Percentiles rank a stretch among this genome's conserved stretches.
phyloP scores from a whole-genome alignment of 2,888 invertebrate genomes.

The Drosophila parthenogenetica region DNA sequence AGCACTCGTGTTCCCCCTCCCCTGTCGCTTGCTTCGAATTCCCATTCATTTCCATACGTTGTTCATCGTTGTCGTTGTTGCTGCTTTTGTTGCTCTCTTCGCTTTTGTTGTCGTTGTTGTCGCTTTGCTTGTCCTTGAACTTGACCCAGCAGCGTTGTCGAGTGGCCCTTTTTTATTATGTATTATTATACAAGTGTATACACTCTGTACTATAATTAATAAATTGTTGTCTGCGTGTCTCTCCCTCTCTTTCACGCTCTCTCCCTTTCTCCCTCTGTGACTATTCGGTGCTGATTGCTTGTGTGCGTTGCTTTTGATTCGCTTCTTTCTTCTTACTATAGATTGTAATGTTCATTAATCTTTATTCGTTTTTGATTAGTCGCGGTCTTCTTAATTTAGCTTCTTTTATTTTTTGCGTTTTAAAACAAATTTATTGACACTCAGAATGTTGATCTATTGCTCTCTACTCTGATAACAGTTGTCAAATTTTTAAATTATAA shows the following conservation, averaged over 20 bases:
- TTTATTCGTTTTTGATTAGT: slow-evolving; percentile 24
- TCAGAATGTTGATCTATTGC: slow-evolving; percentile 50
- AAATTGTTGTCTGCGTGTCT: slow-evolving; percentile 51
- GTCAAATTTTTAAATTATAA: slow-evolving; percentile 4
- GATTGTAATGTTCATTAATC: slow-evolving; percentile 35
- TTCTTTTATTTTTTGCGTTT: slow-evolving; percentile 57
- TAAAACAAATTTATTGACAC: slow-evolving; percentile 62
- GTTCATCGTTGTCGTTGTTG: slow-evolving; percentile 28
- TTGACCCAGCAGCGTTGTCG: slow-evolving; percentile 72
- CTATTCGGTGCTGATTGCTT: slow-evolving; percentile 17
- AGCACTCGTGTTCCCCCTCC: slow-evolving; percentile 18
- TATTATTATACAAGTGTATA: slow-evolving; percentile 60
- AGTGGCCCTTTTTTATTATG: slow-evolving; percentile 72
- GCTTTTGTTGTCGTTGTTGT: slow-evolving; percentile 28
- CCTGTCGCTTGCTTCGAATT: slow-evolving; percentile 21
- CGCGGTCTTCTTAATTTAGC: slow-evolving; percentile 5
- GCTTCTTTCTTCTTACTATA: slow-evolving; percentile 22
- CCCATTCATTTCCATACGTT: slow-evolving; percentile 69
- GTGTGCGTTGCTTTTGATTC: slow-evolving; percentile 36
- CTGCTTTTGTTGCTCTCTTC: slow-evolving; percentile 19
- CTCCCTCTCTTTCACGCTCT: background rate
- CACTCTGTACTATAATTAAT: slow-evolving; percentile 66
- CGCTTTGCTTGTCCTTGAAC: slow-evolving; percentile 76
- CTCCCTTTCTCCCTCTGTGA: slow-evolving; percentile 4
- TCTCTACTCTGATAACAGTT: slow-evolving; percentile 56